Evolutionary conservation across 2,113 vertebrate species (phyloP).

Genomic region (Gnathonemus longibarbis): DNA sequence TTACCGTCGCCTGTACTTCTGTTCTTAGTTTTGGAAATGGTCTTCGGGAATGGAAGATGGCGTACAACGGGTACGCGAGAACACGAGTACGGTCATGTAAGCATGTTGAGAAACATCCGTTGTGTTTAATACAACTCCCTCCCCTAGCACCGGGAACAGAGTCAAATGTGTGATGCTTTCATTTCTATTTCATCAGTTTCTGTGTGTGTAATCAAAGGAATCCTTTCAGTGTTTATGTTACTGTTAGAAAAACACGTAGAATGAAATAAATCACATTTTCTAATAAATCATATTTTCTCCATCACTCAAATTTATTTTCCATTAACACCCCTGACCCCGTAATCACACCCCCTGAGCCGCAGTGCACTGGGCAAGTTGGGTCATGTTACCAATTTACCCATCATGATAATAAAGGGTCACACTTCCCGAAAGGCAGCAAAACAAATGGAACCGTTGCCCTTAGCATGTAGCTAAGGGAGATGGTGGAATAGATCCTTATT

Average conservation of each 20-base stretch:
- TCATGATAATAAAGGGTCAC: constrained; percentile 56
- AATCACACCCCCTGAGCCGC: constrained; percentile 49
- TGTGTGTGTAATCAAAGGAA: neutral
- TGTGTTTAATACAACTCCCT: neutral
- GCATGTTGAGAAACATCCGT: neutral
- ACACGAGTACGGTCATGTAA: neutral
- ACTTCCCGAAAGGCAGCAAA: constrained; percentile 40
- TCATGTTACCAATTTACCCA: constrained; percentile 63
- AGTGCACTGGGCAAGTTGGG: constrained; percentile 53
- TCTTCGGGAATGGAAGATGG: neutral
- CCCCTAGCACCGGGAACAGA: neutral
- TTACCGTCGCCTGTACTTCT: neutral
- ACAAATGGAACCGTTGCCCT: constrained; percentile 52
- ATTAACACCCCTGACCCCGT: constrained; percentile 54
- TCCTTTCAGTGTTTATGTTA: neutral
- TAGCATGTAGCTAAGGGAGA: constrained; percentile 34
- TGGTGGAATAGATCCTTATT: neutral
- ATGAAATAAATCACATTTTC: neutral
- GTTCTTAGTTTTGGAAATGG: neutral
- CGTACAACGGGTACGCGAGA: no score
- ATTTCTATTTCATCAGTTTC: neutral
- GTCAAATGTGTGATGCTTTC: neutral
- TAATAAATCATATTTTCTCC: constrained; percentile 18
- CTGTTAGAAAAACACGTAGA: neutral
- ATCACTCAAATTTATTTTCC: constrained; percentile 47